Evolutionary conservation across 2,888 invertebrate species (phyloP).

Genomic region (Ectobius pallidus): DNA sequence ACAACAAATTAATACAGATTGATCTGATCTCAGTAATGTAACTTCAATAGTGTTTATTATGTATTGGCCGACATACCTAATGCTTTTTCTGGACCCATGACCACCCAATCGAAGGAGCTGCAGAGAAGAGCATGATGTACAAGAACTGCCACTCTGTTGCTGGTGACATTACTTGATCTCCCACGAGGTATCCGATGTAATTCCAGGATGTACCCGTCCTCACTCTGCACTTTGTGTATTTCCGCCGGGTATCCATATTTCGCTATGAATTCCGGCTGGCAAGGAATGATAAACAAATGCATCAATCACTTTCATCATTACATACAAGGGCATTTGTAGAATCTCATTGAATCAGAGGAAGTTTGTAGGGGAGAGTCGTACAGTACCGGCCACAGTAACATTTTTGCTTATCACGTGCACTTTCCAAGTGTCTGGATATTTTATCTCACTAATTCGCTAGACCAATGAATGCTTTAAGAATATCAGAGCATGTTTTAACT

Average conservation of each 20-base stretch:
- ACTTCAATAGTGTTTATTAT: background rate
- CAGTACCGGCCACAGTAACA: no score
- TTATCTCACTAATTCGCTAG: no score
- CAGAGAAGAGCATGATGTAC: conserved; percentile 15
- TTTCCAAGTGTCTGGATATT: no score
- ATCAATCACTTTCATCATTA: no score
- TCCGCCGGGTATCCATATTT: conserved; percentile 2
- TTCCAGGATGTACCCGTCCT: conserved; percentile 1
- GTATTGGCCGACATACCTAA: background rate
- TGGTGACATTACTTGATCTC: background rate
- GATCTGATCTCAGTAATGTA: background rate
- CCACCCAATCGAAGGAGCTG: conserved; percentile 20
- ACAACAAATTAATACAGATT: background rate
- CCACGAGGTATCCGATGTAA: conserved; percentile 16
- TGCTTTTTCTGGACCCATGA: background rate
- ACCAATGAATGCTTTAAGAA: no score
- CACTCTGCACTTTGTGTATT: background rate
- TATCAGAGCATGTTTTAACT: no score
- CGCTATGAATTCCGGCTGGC: background rate
- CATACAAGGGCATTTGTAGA: no score
- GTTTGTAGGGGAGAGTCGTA: no score
- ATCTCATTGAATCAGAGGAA: no score
- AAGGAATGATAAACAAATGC: background rate
- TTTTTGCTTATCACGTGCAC: no score
- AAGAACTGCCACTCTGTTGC: background rate